Evolutionary conservation across 2,113 vertebrate species (phyloP), one percentile per base, ranked within the genome.

Genomic region (Galeopterus variegatus): DNA sequence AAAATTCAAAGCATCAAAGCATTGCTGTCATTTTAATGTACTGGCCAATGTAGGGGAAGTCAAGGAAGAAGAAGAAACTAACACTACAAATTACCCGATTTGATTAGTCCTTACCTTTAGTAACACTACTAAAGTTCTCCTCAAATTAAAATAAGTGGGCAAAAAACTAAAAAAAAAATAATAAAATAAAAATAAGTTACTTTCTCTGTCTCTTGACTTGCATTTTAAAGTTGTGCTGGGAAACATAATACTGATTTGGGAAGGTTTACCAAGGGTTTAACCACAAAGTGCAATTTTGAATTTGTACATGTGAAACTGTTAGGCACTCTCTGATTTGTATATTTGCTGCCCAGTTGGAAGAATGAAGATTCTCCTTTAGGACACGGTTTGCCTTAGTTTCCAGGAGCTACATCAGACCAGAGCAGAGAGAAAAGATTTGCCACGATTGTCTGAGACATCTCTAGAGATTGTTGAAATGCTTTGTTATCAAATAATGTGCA

Each of bases 1-100:
- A 93, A 94, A 89, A 96, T 76, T 87, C 88, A 96, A 96, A 96
- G 94, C 67, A 87, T 79, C 33, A 50, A 82, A 93, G 24, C 19
- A 3, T 2, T 31, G 28, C 9, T 70, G 21, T 96, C 77, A 50
- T 87, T 67, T 79, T 50, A 88, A 65, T 73, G 45, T 21, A 64
- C 26, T 41, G 11, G 2, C 31, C 45, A 77, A 60, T 0, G 33
- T 0, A 58, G 6, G 33, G 33, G 58, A 89, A 75, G 17, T 81
- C 67, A 69, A 41, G 26, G n/a, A 84, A 86, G 17, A 81, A 84
- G 28, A 67, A 76, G 58, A 87, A 73, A 88, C 24, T 8, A 52
- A 85, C 60, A 82, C 33, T 12, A 9, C 76, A 52, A 84, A 62
- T 18, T 26, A 50, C 12, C 33, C 0, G 2, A 72, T 82, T 70